These are phyloP conservation scores for Zophobas morio DNA, from an alignment of 1,140 invertebrate genomes.

Conservation along the genomic window DNA sequence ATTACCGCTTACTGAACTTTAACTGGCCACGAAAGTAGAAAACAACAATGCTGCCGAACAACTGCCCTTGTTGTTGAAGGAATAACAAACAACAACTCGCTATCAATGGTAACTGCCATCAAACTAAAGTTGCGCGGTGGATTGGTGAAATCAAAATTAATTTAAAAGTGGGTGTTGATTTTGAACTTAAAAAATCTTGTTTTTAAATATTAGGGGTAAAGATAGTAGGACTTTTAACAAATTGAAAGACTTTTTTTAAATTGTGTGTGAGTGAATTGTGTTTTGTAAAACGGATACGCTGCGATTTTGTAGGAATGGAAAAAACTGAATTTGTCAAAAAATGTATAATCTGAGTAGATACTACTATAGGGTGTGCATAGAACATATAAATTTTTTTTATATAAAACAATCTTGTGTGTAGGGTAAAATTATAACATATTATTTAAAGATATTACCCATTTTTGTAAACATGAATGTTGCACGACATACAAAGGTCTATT, in stretches of 20 bases:
- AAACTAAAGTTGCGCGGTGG: conserved; percentile 30
- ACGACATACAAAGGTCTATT: conserved; percentile 10
- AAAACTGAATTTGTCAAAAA: conserved; percentile 45
- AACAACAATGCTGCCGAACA: conserved; percentile 44
- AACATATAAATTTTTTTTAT: conserved; percentile 51
- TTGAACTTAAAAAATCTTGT: conserved; percentile 52
- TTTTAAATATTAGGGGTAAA: conserved; percentile 50
- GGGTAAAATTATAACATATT: conserved; percentile 47
- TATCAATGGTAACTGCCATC: conserved; percentile 41
- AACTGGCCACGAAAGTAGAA: conserved; percentile 19
- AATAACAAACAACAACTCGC: conserved; percentile 9
- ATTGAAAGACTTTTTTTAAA: conserved; percentile 61
- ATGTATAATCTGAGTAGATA: conserved; percentile 45
- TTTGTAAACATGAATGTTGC: conserved; percentile 38
- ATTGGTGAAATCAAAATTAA: conserved; percentile 50
- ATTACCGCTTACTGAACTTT: conserved; percentile 44
- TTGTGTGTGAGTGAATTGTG: conserved; percentile 55
- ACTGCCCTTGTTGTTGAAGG: conserved; percentile 47
- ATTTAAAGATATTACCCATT: conserved; percentile 45
- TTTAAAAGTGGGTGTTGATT: conserved; percentile 51
- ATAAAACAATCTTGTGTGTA: conserved; percentile 47
- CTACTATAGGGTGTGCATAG: conserved; percentile 43
- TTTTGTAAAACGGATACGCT: conserved; percentile 44
- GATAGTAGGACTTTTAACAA: conserved; percentile 58
- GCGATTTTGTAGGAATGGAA: conserved; percentile 31